These are phyloP conservation scores for Ciconia boyciana DNA, from an alignment of 2,113 vertebrate genomes.

Conservation along the genomic window DNA sequence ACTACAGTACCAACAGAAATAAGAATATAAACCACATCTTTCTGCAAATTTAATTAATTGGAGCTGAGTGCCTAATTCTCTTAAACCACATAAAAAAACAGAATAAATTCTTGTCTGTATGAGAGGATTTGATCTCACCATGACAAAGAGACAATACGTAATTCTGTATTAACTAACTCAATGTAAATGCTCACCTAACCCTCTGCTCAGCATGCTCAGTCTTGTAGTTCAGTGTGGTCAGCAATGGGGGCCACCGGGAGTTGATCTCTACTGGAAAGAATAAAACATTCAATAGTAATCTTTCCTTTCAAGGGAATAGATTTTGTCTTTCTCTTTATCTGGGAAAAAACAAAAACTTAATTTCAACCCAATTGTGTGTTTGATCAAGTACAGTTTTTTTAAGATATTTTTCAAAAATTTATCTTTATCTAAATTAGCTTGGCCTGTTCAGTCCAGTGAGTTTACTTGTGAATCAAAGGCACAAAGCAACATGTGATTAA, in stretches of 20 bases:
- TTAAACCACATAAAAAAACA: neutral
- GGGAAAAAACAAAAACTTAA: neutral
- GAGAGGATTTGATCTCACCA: neutral
- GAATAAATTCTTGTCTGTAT: neutral
- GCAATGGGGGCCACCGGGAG: neutral
- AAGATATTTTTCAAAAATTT: neutral
- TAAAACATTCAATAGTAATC: neutral
- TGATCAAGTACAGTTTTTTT: rapidly evolving
- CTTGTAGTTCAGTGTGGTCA: neutral
- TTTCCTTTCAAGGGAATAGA: neutral
- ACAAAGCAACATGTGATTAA: neutral
- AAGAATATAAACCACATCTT: neutral
- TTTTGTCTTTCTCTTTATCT: neutral
- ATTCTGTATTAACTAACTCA: neutral
- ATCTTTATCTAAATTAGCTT: neutral
- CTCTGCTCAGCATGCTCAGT: neutral
- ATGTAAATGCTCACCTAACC: neutral
- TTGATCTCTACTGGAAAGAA: neutral
- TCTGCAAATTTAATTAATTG: neutral
- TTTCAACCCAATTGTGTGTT: neutral
- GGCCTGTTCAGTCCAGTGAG: neutral
- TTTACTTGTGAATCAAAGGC: neutral
- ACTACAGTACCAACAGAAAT: neutral
- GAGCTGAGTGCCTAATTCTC: neutral
- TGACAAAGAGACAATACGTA: neutral